These are phyloP conservation scores for Pemphigus obesinymphae DNA, from an alignment of 1,140 invertebrate genomes.

Conservation along the genomic window DNA sequence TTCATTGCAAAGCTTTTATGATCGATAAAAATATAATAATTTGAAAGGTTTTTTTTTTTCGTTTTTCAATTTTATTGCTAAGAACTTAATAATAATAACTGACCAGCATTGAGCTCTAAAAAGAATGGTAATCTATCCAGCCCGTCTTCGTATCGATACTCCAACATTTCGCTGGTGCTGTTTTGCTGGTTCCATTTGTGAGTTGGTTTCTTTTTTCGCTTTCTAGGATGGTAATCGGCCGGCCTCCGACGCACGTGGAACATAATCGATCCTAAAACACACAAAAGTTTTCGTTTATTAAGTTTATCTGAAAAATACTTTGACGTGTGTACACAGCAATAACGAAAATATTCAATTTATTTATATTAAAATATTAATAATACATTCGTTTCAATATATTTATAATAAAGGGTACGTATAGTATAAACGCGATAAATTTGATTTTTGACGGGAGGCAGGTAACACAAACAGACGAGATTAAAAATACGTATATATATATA, in stretches of 20 bases:
- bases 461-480: too few species aligned
- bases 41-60: slow-evolving; percentile 10
- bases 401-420: too few species aligned
- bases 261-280: slow-evolving; percentile 79
- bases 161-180: slow-evolving; percentile 51
- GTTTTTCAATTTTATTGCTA: not conserved
- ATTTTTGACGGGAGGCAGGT: too few species aligned
- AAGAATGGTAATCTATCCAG: slow-evolving; percentile 58
- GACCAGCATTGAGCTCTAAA: slow-evolving; percentile 59
- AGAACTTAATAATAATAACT: slow-evolving; percentile 37
- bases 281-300: slow-evolving; percentile 39
- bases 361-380: not conserved
- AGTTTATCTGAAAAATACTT: not conserved
- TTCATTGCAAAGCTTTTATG: not conserved
- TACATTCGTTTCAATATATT: not conserved
- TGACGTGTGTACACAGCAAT: too few species aligned
- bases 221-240: slow-evolving; percentile 79
- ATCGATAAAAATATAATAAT: slow-evolving; percentile 28
- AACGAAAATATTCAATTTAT: too few species aligned
- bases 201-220: slow-evolving; percentile 82
- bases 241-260: slow-evolving; percentile 86
- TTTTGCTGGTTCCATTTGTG: slow-evolving; percentile 50
- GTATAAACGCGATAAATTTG: too few species aligned
- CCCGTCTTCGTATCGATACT: slow-evolving; percentile 53
- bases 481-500: too few species aligned